These are phyloP conservation scores for Ceratitis capitata DNA, from an alignment of 1,140 invertebrate species.

Conservation along the genomic window DNA sequence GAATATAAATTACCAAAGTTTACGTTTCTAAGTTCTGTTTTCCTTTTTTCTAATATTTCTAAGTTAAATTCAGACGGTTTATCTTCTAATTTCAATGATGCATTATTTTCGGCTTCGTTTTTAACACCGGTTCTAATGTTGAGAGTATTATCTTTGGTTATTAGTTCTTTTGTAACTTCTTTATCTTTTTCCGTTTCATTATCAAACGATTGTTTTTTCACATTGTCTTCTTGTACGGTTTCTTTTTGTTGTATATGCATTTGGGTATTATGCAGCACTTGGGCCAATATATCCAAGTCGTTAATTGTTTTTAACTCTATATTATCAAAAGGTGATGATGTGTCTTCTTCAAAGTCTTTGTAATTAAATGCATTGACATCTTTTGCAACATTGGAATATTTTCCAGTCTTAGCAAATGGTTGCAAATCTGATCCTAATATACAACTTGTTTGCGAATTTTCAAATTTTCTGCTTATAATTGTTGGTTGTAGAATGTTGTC, in stretches of 20 bases:
- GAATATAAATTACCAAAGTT: conserved; percentile 14
- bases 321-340: conserved; percentile 90
- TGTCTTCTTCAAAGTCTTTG: conserved; percentile 88
- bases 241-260: conserved; percentile 27
- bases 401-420: neutral
- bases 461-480: conserved; percentile 47
- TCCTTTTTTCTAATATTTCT: neutral
- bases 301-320: conserved; percentile 90
- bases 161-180: neutral
- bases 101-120: neutral
- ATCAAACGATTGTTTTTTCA: neutral
- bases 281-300: conserved; percentile 86
- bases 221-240: neutral
- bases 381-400: conserved; percentile 43
- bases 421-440: neutral
- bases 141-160: neutral
- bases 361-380: conserved; percentile 68
- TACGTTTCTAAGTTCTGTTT: conserved; percentile 6
- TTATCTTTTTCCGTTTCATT: neutral
- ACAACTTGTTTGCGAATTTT: neutral
- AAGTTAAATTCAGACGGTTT: neutral
- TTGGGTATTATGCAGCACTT: conserved; percentile 70
- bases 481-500: conserved; percentile 60
- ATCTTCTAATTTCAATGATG: neutral
- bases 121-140: neutral